Percentiles rank a stretch among this genome's conserved stretches.
phyloP scores from a whole-genome alignment of 2,888 invertebrate species.

The Timandra comae region DNA sequence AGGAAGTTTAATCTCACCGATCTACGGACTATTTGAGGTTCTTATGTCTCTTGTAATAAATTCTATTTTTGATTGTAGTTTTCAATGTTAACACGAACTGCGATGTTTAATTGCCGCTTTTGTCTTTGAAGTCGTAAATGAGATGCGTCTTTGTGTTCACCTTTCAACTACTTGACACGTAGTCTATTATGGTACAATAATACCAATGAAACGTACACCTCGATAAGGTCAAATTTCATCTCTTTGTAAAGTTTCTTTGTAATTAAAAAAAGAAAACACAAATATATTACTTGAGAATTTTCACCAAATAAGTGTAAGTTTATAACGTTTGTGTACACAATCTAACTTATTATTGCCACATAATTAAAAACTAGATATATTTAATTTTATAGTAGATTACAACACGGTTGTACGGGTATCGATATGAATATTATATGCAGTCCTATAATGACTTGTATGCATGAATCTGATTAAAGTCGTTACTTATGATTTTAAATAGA shows the following conservation, averaged over 20 bases:
- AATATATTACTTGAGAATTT: neutral
- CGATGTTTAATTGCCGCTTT: slow-evolving; percentile 56
- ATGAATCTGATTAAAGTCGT: slow-evolving; percentile 33
- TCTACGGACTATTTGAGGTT: slow-evolving; percentile 9
- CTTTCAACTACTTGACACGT: slow-evolving; percentile 43
- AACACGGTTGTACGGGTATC: neutral
- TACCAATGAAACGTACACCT: slow-evolving; percentile 26
- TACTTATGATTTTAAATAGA: slow-evolving; percentile 49
- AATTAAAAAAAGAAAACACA: neutral
- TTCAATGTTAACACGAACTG: slow-evolving; percentile 8
- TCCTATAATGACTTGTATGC: slow-evolving; percentile 17
- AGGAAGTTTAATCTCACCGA: slow-evolving; percentile 13
- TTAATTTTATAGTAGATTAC: neutral
- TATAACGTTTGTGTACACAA: neutral
- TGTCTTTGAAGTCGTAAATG: slow-evolving; percentile 65
- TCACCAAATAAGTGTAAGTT: neutral
- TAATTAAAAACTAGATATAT: neutral
- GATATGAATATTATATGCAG: slow-evolving; percentile 8
- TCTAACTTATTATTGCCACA: neutral
- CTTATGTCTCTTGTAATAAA: slow-evolving; percentile 11
- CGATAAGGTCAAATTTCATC: slow-evolving; percentile 32
- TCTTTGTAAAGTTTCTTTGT: slow-evolving; percentile 20
- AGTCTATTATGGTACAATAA: slow-evolving; percentile 36
- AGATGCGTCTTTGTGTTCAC: slow-evolving; percentile 52
- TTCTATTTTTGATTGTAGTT: slow-evolving; percentile 17